Evolutionary conservation across 1,140 invertebrate species (phyloP).

Genomic region (Tetramorium alpestre): DNA sequence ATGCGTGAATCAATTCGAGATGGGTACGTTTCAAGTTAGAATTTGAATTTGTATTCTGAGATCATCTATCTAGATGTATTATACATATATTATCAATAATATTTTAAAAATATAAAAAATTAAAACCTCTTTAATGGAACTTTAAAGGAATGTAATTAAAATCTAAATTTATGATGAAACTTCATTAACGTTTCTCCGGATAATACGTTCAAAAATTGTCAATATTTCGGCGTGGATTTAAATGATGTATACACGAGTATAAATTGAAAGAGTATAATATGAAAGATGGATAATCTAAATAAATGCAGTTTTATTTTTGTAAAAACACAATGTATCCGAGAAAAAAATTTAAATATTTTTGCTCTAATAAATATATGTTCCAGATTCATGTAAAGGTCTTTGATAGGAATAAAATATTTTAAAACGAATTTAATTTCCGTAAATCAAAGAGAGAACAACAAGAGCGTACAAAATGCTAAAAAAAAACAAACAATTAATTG

Average conservation of each 20-base stretch:
- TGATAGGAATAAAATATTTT: neutral
- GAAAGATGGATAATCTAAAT: neutral
- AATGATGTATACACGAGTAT: neutral
- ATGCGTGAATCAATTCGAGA: neutral
- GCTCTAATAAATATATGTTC: no score
- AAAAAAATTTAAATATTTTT: no score
- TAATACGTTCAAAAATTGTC: neutral
- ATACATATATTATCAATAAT: no score
- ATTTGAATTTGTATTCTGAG: neutral
- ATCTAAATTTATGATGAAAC: neutral
- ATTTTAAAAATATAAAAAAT: neutral
- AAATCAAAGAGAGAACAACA: neutral
- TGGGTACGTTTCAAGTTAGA: neutral
- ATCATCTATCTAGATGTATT: neutral
- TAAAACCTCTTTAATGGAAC: neutral
- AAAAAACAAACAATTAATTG: neutral
- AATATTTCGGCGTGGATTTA: neutral
- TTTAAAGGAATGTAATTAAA: neutral
- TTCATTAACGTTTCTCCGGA: neutral
- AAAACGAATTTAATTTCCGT: neutral
- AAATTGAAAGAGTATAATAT: neutral
- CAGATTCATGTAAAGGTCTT: neutral
- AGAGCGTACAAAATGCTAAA: neutral
- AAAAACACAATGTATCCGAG: no score
- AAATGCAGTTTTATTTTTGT: neutral